Evolutionary conservation across 1,140 invertebrate genomes (phyloP), one percentile per base, ranked within the genome.

Genomic region (Vollenhovia emeryi): DNA sequence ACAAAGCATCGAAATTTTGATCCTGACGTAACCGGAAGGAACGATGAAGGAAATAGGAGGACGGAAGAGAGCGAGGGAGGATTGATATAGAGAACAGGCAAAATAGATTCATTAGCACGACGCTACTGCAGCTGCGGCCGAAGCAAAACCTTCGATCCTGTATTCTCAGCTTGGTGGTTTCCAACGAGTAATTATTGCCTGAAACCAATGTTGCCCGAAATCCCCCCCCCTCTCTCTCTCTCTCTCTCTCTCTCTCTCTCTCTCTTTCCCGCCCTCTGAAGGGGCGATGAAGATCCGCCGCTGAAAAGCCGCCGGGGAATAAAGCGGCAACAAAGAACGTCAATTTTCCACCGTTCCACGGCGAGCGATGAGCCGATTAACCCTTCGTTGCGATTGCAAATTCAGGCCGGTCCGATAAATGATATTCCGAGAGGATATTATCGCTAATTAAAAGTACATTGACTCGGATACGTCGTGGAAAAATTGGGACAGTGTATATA

Each of bases 41-140:
- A 59, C 21, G 43, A 40, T 8, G 73, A 59, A 27, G 1, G n/a
- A 15, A 15, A 5, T 0, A 15, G 11, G 24, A 36, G 6, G 33
- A 6, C 0, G 15, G 11, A 18, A 43, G 9, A 30, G 33, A 24
- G 9, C 5, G 15, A 18, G 7, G 24, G 3, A 36, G 43, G 33
- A 33, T 15, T 18, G 40, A 45, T 40, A 69, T 57, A 13, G 66
- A 82, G 80, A 84, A 76, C 33, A 18, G 33, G 33, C 21, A 84
- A 75, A 84, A 75, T 64, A 76, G 80, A 84, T 84, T 84, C 80
- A 84, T 84, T 84, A 84, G 80, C 69, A 40, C 59, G 80, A 64
- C 80, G 9, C 40, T 45, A 52, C 43, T 76, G 71, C 80, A 84
- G 80, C 80, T 84, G 80, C 21, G 80, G 43, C 57, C 71, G 24